Evolutionary conservation across 2,888 invertebrate species (phyloP), one percentile per base, ranked within the genome.

Genomic region (Leucophenga maculata): DNA sequence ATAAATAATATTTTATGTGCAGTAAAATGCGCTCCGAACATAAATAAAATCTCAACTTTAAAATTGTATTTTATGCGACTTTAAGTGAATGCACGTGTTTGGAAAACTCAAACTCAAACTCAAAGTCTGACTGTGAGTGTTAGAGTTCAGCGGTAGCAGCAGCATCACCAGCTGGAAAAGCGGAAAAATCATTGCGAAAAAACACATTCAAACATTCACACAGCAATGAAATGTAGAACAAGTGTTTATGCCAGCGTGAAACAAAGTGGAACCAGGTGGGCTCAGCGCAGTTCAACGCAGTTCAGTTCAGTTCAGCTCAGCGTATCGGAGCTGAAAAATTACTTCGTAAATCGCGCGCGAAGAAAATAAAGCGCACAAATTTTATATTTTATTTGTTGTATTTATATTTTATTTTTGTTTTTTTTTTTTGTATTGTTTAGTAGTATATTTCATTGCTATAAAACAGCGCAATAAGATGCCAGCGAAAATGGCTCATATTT

Each of bases 281-380:
- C 26, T 3, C 4, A 26, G 72, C 76, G 75, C 44, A 26, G 4
- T 4, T 26, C 26, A 26, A 26, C 26, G 2, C 26, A 26, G 26
- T 8, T 39, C 39, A 39, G 39, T 8, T 39, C 8, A 39, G 11
- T 9, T 39, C 39, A 39, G 73, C 77, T 74, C 39, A 77, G 80
- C 77, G 82, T 82, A 80, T 80, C 78, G 39, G 80, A 78, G 80
- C 78, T 80, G 78, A 80, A 80, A 80, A 80, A 80, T 78, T 82
- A 80, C 80, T 82, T 80, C 80, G 82, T 80, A 82, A 80, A 82
- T 80, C 82, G 80, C 73, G 77, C 82, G 74, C 78, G 74, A 80
- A 79, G 80, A 80, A 81, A 81, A 81, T 81, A 39, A 72, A 72
- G 72, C 73, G 72, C 77, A 77, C 71, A 78, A 74, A 79, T 81